Conservation (phyloP, 2,888 invertebrate species). For the Andrena praecox region DNA sequence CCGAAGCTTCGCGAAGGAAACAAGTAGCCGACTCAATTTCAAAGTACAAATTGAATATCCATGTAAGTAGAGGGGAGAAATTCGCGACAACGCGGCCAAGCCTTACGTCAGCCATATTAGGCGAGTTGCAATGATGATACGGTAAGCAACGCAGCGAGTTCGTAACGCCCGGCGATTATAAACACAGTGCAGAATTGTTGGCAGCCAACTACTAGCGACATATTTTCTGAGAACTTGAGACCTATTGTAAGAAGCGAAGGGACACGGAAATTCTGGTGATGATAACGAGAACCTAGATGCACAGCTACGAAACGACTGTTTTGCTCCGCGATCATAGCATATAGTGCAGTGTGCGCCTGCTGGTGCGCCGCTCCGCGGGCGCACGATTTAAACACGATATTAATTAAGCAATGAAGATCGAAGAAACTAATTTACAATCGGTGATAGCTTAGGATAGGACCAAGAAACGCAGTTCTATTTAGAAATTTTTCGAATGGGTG, state of each 20-base stretch:
- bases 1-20: conserved; percentile 50
- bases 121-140: conserved; percentile 71
- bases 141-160: conserved; percentile 73
- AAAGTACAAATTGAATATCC: conserved; percentile 72
- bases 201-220: conserved; percentile 34
- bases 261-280: conserved; percentile 12
- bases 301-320: conserved; percentile 70
- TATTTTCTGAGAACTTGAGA: conserved; percentile 57
- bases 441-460: conserved; percentile 75
- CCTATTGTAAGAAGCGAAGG: conserved; percentile 33
- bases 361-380: conserved; percentile 68
- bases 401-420: conserved; percentile 78
- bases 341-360: conserved; percentile 66
- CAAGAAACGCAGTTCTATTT: conserved; percentile 73
- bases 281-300: conserved; percentile 36
- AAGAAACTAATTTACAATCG: conserved; percentile 78
- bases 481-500: conserved; percentile 66
- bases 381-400: conserved; percentile 74
- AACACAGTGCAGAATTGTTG: conserved; percentile 51
- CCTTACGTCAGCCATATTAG: conserved; percentile 69
- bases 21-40: conserved; percentile 67
- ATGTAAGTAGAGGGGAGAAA: conserved; percentile 54
- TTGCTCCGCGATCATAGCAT: conserved; percentile 74
- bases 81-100: conserved; percentile 60
- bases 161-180: conserved; percentile 50